Conservation (phyloP, 2,113 vertebrate species). For the Heloderma charlesbogerti region DNA sequence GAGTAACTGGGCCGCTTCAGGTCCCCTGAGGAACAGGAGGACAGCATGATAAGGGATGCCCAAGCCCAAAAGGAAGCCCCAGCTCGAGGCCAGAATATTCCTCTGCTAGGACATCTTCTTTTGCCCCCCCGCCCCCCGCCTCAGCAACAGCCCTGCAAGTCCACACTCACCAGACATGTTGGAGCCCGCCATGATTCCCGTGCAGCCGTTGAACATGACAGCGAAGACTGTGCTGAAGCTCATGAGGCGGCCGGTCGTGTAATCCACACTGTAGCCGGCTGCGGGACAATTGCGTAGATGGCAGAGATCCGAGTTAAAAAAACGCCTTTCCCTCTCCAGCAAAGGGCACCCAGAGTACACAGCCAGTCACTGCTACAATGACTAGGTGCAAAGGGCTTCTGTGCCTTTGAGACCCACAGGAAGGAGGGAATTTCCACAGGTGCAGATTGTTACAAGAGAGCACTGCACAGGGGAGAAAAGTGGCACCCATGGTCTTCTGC, state of each 20-base stretch:
- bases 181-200: constrained; percentile 91
- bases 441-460: not conserved
- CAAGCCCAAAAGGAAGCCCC: rapidly evolving
- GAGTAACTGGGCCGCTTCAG: constrained; percentile 89
- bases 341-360: rapidly evolving
- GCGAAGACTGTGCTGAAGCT: constrained; percentile 87
- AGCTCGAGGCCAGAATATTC: not conserved
- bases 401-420: not conserved
- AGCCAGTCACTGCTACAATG: not conserved
- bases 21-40: constrained; percentile 76
- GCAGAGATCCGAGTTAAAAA: not conserved
- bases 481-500: not conserved
- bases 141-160: not conserved
- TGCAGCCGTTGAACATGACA: constrained; percentile 92
- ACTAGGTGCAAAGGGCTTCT: not conserved
- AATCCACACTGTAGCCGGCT: constrained; percentile 83
- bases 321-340: too few relatives aligned
- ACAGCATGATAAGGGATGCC: not conserved
- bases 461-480: not conserved
- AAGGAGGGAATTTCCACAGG: not conserved
- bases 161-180: constrained; percentile 87
- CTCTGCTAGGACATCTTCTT: not conserved
- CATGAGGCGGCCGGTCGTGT: constrained; percentile 84
- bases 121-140: not conserved
- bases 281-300: not conserved